Conservation (phyloP, 2,888 invertebrate species). For the Liposcelis brunnea region DNA sequence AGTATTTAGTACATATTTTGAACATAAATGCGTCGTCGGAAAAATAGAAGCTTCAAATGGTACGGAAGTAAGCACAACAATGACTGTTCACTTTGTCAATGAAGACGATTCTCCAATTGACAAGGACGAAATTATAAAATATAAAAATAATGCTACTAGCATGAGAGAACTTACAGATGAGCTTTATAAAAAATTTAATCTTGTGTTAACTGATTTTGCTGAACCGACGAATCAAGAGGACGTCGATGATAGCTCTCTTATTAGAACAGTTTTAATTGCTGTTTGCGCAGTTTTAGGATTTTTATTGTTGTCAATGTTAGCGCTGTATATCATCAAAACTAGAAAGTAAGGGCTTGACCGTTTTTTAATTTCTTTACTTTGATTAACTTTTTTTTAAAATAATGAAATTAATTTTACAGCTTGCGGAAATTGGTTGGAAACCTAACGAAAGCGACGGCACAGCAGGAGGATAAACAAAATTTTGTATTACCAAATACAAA, state of each 20-base stretch:
- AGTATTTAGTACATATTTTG: slow-evolving; percentile 27
- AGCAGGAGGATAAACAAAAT: not conserved
- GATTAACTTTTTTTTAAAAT: slow-evolving; percentile 7
- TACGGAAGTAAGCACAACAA: slow-evolving; percentile 27
- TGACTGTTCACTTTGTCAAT: slow-evolving; percentile 40
- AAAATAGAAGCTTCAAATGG: too few species aligned
- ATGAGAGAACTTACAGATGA: too few species aligned
- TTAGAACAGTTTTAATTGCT: slow-evolving; percentile 32
- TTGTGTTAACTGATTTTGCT: not conserved
- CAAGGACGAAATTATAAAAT: slow-evolving; percentile 21
- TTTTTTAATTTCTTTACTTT: too few species aligned
- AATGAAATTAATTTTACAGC: slow-evolving; percentile 4
- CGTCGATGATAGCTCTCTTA: not conserved
- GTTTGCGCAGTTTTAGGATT: slow-evolving; percentile 34
- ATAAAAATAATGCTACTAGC: too few species aligned
- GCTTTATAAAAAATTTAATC: too few species aligned
- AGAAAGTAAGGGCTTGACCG: slow-evolving; percentile 35
- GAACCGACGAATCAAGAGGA: too few species aligned
- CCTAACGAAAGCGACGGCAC: not conserved
- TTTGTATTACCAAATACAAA: slow-evolving; percentile 46
- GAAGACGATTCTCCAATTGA: slow-evolving; percentile 31
- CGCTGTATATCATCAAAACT: slow-evolving; percentile 37
- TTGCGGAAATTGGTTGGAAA: slow-evolving; percentile 7
- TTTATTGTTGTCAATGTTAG: slow-evolving; percentile 33
- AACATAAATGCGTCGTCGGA: too few species aligned